These are phyloP conservation scores for Formica aserva DNA, from an alignment of 2,888 invertebrate species.

Conservation along the genomic window DNA sequence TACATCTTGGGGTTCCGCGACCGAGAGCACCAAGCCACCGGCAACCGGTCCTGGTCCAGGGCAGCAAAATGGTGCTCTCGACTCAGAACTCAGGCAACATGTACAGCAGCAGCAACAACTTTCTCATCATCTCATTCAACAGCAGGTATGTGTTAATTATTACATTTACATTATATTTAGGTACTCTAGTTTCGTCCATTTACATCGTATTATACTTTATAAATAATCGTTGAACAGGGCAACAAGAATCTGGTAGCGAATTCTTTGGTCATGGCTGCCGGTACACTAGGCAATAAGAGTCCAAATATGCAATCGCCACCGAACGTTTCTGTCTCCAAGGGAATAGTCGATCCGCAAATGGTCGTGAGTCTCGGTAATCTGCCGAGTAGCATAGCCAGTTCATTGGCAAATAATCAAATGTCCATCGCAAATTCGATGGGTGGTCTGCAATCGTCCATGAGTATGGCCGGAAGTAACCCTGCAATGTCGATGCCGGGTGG, in stretches of 20 bases:
- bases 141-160: conserved; percentile 74
- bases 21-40: conserved; percentile 91
- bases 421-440: conserved; percentile 86
- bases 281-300: conserved; percentile 93
- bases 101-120: conserved; percentile 87
- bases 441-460: conserved; percentile 88
- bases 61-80: conserved; percentile 91
- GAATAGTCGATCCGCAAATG: conserved; percentile 88
- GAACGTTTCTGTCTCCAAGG: conserved; percentile 91
- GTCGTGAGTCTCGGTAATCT: conserved; percentile 88
- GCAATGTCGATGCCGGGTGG: conserved; percentile 84
- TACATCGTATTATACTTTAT: neutral
- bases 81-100: conserved; percentile 87
- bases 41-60: conserved; percentile 94
- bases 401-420: conserved; percentile 85
- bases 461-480: conserved; percentile 87
- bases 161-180: neutral
- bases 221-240: conserved; percentile 87
- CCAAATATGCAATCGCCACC: conserved; percentile 95
- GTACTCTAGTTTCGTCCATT: neutral
- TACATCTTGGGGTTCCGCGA: conserved; percentile 90
- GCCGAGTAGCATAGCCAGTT: conserved; percentile 87
- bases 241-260: conserved; percentile 91
- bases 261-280: conserved; percentile 91
- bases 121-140: conserved; percentile 82